Percentiles rank a stretch among this genome's conserved stretches.
phyloP scores from a whole-genome alignment of 2,888 invertebrate genomes.

The Stramonita haemastoma region DNA sequence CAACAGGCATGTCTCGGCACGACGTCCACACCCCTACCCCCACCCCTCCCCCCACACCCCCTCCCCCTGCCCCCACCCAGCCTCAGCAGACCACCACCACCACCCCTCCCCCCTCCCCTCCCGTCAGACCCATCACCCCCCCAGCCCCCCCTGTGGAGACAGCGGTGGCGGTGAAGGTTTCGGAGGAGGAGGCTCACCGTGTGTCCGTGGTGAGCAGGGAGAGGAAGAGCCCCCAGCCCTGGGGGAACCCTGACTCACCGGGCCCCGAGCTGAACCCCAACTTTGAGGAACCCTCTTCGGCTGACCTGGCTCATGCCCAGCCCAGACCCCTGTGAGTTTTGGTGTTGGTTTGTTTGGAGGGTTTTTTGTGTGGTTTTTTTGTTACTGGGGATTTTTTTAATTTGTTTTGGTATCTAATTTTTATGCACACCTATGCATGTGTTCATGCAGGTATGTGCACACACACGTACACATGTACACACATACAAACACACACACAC shows the following conservation, averaged over 20 bases:
- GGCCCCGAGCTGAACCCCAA: conserved; percentile 30
- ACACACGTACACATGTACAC: neutral
- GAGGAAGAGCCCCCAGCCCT: conserved; percentile 33
- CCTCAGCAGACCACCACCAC: neutral
- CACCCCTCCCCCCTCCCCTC: conserved; percentile 59
- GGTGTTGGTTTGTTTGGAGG: neutral
- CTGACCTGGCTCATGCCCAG: neutral
- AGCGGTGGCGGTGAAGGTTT: conserved; percentile 21
- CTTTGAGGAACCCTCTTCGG: conserved; percentile 9
- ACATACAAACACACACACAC: no score
- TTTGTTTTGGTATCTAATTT: no score
- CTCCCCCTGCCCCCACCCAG: conserved; percentile 28
- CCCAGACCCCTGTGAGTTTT: conserved; percentile 27
- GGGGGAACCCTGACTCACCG: conserved; percentile 30
- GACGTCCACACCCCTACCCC: conserved; percentile 48
- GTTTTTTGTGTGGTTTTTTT: neutral
- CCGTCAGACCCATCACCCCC: conserved; percentile 53
- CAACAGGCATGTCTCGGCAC: conserved; percentile 6
- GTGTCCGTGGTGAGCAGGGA: conserved; percentile 45
- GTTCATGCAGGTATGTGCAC: neutral
- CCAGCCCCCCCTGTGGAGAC: neutral
- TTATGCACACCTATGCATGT: neutral
- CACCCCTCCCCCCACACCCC: conserved; percentile 34
- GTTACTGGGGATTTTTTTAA: neutral
- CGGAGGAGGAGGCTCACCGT: conserved; percentile 23